Conservation (phyloP, 1,140 invertebrate genomes). For the Heliconius congener region DNA sequence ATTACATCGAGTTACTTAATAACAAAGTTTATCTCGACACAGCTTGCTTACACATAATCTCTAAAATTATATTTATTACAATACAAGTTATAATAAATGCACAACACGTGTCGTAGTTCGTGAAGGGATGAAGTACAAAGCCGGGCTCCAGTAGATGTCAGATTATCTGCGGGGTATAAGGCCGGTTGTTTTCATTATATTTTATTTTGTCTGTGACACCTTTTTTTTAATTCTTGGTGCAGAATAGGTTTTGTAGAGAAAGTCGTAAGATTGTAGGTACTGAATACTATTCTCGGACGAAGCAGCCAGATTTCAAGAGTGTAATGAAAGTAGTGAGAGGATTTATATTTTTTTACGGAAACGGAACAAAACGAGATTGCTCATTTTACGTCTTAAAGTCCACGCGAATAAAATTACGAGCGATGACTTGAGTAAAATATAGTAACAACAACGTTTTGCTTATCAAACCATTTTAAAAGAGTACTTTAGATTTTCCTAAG, state of each 20-base stretch:
- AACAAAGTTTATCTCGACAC: background rate
- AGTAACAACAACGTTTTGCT: no score
- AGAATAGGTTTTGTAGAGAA: background rate
- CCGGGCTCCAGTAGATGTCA: background rate
- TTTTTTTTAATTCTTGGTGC: background rate
- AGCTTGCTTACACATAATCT: background rate
- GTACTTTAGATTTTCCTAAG: no score
- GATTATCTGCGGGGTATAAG: background rate
- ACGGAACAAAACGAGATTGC: no score
- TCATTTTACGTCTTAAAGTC: no score
- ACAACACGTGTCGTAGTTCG: background rate
- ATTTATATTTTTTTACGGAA: no score
- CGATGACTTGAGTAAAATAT: no score
- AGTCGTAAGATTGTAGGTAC: background rate
- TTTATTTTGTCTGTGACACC: no score
- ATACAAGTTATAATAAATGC: background rate
- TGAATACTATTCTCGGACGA: background rate
- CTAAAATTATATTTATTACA: slow-evolving; percentile 4
- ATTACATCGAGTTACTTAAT: background rate
- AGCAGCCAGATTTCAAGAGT: background rate
- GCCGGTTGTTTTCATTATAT: background rate
- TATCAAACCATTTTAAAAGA: no score
- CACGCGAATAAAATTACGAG: no score
- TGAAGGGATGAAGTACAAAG: background rate
- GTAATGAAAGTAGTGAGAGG: background rate